Evolutionary conservation across 2,113 vertebrate genomes (phyloP), one percentile per base, ranked within the genome.

Genomic region (Calyptommatus sinebrachiatus): DNA sequence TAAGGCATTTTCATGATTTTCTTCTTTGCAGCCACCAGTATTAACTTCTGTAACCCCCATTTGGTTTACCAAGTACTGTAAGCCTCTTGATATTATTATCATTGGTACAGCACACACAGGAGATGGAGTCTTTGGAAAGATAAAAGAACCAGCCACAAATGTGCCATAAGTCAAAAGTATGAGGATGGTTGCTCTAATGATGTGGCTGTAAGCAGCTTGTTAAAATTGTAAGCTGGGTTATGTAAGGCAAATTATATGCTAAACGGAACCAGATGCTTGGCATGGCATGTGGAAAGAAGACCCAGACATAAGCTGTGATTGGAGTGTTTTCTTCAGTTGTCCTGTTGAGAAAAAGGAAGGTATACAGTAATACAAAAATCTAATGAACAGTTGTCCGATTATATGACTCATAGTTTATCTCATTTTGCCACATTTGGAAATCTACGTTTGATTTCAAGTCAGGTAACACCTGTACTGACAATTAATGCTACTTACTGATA

Each of bases 71-170:
- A 81, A 76, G 72, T 70, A 69, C 73, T 76, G 69, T 76, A 76
- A 81, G 79, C 73, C 66, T 62, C 73, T 81, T 76, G 72, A 66
- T 76, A 75, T 75, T 76, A 74, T 75, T 81, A 81, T 81, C 79
- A 81, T 61, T 75, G 65, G 35, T 70, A 35, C 57, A 69, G 53
- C 66, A 81, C 79, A 81, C 79, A 70, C 73, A 12, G 53, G n/a
- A 62, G 66, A 62, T 76, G 66, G 35, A 76, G 53, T 60, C 41
- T 81, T 76, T 31, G 73, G 61, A 67, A 68, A 76, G 66, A 61
- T 53, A 61, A 61, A 53, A 26, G 65, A 70, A 62, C 75, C 67
- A 81, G 73, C 41, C 53, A 69, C 74, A 28, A 53, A 69, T 41
- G 61, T 35, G 26, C 31, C 48, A 45, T 50, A 62, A 69, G 57